These are phyloP conservation scores for Microctenopoma stevenorrisi DNA, from an alignment of 2,797 vertebrate genomes.

Conservation along the genomic window DNA sequence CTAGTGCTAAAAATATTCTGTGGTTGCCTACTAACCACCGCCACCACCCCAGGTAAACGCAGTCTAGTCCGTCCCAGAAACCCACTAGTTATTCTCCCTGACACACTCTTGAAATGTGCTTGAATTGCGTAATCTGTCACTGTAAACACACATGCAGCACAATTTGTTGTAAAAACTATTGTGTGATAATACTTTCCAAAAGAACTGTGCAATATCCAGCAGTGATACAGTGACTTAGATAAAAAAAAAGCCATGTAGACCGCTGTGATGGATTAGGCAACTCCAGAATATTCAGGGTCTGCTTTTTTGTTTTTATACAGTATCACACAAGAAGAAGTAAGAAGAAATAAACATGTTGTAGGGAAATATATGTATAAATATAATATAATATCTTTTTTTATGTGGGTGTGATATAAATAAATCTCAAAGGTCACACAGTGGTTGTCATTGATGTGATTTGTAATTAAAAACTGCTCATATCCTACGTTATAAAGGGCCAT, in stretches of 20 bases:
- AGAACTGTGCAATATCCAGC: conserved; percentile 8
- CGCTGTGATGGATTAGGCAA: conserved; percentile 10
- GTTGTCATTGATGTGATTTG: conserved; percentile 3
- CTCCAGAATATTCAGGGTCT: conserved; percentile 1
- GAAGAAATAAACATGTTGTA: neutral
- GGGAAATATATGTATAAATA: too few species aligned
- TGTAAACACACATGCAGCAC: conserved; percentile 23
- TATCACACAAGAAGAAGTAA: neutral
- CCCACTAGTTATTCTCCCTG: neutral
- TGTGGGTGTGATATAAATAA: too few species aligned
- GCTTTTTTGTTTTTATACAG: neutral
- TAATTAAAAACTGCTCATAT: neutral
- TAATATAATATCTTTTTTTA: too few species aligned
- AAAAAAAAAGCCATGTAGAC: neutral
- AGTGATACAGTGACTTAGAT: conserved; percentile 4
- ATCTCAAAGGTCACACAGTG: neutral
- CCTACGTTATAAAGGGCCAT: neutral
- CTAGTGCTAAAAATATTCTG: neutral
- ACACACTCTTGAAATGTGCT: neutral
- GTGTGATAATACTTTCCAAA: conserved; percentile 4
- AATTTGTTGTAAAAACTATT: conserved; percentile 18
- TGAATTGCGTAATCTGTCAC: conserved; percentile 19
- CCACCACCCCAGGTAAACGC: neutral
- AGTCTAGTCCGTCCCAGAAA: neutral
- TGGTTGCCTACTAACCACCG: neutral